phyloP scores from a whole-genome alignment of 2,797 vertebrate species.

The Sarcoramphus papa region DNA sequence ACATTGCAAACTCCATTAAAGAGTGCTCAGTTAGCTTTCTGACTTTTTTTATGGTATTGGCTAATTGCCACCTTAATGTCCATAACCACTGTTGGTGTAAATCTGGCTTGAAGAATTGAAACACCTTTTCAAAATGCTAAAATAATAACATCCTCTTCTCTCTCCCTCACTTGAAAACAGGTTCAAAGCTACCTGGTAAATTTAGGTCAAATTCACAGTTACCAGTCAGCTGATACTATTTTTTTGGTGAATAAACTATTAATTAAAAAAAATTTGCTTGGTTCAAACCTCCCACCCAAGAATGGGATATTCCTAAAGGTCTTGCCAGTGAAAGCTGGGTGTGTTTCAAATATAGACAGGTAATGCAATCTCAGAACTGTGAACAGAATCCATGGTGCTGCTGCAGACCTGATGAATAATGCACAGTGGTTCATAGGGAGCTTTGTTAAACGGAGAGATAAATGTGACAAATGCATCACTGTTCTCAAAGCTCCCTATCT shows the following conservation, averaged over 20 bases:
- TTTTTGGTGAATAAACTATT: background rate
- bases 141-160: background rate
- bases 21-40: background rate
- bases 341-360: background rate
- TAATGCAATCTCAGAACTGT: background rate
- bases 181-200: background rate
- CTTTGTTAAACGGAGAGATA: background rate
- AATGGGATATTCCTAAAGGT: background rate
- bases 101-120: background rate
- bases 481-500: background rate
- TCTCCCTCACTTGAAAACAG: background rate
- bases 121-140: background rate
- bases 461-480: background rate
- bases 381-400: background rate
- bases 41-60: background rate
- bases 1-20: no score
- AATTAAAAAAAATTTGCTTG: background rate
- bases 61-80: background rate
- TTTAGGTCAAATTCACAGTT: background rate
- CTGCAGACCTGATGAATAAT: background rate
- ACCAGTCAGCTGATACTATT: background rate
- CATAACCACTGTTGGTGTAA: background rate
- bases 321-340: background rate
- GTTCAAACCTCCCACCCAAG: background rate
- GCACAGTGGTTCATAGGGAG: background rate